Percentiles rank a stretch among this genome's conserved stretches.
These are phyloP conservation scores for Elephas maximus DNA, from an alignment of 2,113 vertebrate species.

Conservation along the genomic window DNA sequence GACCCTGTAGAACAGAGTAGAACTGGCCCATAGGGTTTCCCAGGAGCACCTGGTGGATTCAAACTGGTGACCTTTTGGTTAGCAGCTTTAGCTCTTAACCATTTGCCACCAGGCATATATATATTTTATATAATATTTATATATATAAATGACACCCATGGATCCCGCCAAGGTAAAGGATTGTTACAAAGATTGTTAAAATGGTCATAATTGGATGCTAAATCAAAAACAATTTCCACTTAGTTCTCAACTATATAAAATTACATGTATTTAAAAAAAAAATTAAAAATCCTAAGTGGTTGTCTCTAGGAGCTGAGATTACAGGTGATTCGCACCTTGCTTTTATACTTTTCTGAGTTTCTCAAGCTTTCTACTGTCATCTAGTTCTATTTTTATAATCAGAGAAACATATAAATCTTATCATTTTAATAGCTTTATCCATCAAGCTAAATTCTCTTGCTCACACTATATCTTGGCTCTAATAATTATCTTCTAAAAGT, in stretches of 20 bases:
- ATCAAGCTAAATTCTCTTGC: conserved; percentile 4
- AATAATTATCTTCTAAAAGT: background rate
- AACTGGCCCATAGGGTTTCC: background rate
- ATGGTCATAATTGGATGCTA: background rate
- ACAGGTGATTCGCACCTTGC: background rate
- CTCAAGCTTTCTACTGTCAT: background rate
- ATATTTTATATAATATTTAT: too few species aligned
- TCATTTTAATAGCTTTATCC: conserved; percentile 36
- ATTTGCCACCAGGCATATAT: background rate
- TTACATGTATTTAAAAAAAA: background rate
- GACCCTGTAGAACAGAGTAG: background rate
- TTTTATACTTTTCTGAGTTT: background rate
- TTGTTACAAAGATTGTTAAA: background rate
- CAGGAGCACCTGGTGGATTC: background rate
- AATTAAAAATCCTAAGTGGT: background rate
- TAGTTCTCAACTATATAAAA: background rate
- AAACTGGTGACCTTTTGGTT: background rate
- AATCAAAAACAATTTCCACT: conserved; percentile 43
- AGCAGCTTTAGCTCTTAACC: background rate
- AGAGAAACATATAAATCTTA: conserved; percentile 9
- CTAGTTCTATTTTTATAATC: conserved; percentile 36
- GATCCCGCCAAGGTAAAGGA: background rate
- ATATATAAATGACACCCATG: too few species aligned
- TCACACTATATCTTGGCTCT: background rate
- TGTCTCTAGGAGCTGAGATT: background rate